A percentile compares a stretch with the other conserved stretches of the same genome.
Evolutionary conservation across 2,113 vertebrate genomes (phyloP).

Genomic region (Oryzias javanicus): DNA sequence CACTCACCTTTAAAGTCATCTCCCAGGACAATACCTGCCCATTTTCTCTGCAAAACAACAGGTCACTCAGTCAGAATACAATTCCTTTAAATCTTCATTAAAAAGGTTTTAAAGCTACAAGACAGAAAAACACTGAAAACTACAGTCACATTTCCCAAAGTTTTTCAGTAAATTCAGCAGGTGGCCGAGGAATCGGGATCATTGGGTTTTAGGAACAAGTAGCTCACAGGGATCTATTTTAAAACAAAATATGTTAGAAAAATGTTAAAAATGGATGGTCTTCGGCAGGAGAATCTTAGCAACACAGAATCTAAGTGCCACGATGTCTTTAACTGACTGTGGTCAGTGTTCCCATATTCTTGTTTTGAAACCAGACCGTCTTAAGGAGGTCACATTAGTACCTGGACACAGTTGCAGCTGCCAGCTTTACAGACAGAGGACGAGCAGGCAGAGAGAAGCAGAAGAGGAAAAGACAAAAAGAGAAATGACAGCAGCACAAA

Average conservation of each 20-base stretch:
- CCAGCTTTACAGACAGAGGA: constrained; percentile 60
- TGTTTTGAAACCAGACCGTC: constrained; percentile 59
- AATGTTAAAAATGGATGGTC: too few species aligned
- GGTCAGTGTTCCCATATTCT: background rate
- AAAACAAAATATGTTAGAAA: too few species aligned
- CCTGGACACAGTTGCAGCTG: constrained; percentile 63
- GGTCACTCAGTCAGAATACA: too few species aligned
- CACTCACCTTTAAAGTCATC: constrained; percentile 94
- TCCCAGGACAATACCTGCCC: constrained; percentile 92
- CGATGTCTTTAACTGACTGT: background rate
- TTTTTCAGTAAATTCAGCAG: too few species aligned
- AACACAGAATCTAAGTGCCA: too few species aligned
- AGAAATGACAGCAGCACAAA: constrained; percentile 48
- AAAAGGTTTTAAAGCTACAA: background rate
- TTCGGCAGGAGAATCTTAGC: too few species aligned
- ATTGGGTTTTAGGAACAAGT: too few species aligned
- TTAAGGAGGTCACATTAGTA: constrained; percentile 62
- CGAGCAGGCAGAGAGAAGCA: constrained; percentile 65
- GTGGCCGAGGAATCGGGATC: too few species aligned
- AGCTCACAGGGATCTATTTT: too few species aligned
- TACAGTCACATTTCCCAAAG: too few species aligned
- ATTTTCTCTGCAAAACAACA: constrained; percentile 82
- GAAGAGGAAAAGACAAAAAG: constrained; percentile 36
- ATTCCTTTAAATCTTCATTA: too few species aligned
- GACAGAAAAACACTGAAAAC: background rate